Evolutionary conservation across 2,113 vertebrate genomes (phyloP).

Genomic region (Hemiprocne comata): DNA sequence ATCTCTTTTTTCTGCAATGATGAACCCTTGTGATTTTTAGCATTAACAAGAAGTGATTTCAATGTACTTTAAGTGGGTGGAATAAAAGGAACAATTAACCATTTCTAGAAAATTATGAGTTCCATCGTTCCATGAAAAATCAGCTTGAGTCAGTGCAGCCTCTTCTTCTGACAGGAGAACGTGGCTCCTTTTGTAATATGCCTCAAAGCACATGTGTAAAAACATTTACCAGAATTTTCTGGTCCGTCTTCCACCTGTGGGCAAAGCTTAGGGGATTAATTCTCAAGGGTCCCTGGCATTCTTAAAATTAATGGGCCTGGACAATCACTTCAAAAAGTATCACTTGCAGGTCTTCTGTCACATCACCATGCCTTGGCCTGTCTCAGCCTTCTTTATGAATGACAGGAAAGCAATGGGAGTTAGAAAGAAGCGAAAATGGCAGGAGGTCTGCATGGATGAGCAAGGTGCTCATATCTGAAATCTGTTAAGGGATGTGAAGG

Average conservation of each 20-base stretch:
- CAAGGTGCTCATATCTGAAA: not conserved
- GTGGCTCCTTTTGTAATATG: not conserved
- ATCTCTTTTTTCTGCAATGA: accelerated
- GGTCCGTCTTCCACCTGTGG: not conserved
- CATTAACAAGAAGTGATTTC: not conserved
- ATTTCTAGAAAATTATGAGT: not conserved
- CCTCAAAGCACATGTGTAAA: not conserved
- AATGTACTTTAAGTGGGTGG: not conserved
- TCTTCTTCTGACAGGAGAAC: not conserved
- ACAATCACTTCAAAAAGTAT: not conserved
- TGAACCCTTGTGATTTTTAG: not conserved
- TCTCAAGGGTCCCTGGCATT: not conserved
- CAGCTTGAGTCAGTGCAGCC: not conserved
- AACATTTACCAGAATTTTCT: not conserved
- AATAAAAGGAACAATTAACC: not conserved
- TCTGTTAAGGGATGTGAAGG: not conserved
- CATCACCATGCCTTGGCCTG: not conserved
- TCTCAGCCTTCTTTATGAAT: not conserved
- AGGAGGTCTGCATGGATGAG: not conserved
- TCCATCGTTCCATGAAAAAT: not conserved
- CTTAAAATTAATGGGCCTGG: not conserved
- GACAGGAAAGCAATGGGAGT: not conserved
- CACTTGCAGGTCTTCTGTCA: not conserved
- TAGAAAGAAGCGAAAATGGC: accelerated
- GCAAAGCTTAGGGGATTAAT: not conserved